These are phyloP conservation scores for Anguilla megastoma DNA, from an alignment of 2,797 vertebrate species.

Conservation along the genomic window DNA sequence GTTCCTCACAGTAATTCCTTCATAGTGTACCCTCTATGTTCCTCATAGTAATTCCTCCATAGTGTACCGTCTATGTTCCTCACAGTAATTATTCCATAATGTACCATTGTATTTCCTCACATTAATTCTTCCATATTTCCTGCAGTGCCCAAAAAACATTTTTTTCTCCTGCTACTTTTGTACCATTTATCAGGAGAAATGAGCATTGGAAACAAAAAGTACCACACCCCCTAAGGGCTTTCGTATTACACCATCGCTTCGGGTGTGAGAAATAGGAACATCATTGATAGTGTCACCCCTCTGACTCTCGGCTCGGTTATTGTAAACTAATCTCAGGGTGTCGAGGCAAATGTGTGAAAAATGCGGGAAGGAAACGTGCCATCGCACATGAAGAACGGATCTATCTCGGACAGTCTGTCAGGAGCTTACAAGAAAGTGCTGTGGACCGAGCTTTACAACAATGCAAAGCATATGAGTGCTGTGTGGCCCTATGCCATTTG, in stretches of 20 bases:
- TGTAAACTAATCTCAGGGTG: neutral
- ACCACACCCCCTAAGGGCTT: neutral
- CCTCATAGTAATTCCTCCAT: neutral
- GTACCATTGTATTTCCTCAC: neutral
- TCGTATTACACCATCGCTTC: neutral
- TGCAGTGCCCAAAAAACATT: neutral
- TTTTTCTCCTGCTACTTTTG: slow-evolving; percentile 1
- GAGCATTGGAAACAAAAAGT: neutral
- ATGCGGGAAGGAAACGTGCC: neutral
- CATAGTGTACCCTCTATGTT: neutral
- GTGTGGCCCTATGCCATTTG: neutral
- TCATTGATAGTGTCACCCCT: neutral
- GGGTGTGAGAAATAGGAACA: neutral
- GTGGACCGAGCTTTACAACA: neutral
- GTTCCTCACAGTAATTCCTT: neutral
- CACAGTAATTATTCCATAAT: neutral
- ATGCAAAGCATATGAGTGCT: neutral
- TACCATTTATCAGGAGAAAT: neutral
- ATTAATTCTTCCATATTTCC: neutral
- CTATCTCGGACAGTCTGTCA: neutral
- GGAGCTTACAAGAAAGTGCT: neutral
- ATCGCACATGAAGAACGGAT: neutral
- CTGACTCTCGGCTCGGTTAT: neutral
- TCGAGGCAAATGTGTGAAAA: neutral
- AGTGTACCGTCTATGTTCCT: neutral